A percentile compares a stretch with the other conserved stretches of the same genome.
phyloP scores from a whole-genome alignment of 2,113 vertebrate species.

The Solea solea region DNA sequence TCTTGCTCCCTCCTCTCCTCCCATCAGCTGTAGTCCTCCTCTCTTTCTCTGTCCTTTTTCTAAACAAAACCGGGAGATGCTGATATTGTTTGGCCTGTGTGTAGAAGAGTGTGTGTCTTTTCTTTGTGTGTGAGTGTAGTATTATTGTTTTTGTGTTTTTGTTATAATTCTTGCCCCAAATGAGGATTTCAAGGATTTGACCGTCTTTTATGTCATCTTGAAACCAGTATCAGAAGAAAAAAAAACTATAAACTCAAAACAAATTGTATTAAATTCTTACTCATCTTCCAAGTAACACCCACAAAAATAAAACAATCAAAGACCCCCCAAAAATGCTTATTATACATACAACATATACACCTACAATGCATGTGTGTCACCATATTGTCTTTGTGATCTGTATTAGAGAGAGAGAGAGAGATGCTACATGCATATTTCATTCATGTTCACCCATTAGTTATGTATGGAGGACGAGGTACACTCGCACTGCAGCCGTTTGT shows the following conservation, averaged over 20 bases:
- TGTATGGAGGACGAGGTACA: constrained; percentile 28
- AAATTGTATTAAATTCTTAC: neutral
- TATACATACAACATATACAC: neutral
- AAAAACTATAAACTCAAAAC: constrained; percentile 17
- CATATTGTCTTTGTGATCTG: constrained; percentile 5
- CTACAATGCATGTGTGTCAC: constrained; percentile 3
- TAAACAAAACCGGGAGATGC: constrained; percentile 39
- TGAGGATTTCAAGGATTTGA: constrained; percentile 10
- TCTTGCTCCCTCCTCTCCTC: constrained; percentile 39
- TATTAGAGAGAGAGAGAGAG: constrained; percentile 9
- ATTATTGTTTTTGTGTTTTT: neutral
- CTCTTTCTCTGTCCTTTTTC: constrained; percentile 40
- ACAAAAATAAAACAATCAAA: too few species aligned
- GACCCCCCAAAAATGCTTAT: too few species aligned
- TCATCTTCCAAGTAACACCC: too few species aligned
- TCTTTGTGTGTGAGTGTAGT: constrained; percentile 3
- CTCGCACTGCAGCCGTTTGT: constrained; percentile 51
- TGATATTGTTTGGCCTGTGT: constrained; percentile 49
- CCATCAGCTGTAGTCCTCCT: constrained; percentile 39
- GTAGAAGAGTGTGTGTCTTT: constrained; percentile 14
- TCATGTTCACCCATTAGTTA: constrained; percentile 36
- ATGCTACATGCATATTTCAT: constrained; percentile 47
- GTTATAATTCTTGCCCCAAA: too few species aligned
- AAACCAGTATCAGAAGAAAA: constrained; percentile 9
- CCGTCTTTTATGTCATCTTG: constrained; percentile 7